Evolutionary conservation across 2,113 vertebrate genomes (phyloP).

Genomic region (Amphilophus citrinellus): DNA sequence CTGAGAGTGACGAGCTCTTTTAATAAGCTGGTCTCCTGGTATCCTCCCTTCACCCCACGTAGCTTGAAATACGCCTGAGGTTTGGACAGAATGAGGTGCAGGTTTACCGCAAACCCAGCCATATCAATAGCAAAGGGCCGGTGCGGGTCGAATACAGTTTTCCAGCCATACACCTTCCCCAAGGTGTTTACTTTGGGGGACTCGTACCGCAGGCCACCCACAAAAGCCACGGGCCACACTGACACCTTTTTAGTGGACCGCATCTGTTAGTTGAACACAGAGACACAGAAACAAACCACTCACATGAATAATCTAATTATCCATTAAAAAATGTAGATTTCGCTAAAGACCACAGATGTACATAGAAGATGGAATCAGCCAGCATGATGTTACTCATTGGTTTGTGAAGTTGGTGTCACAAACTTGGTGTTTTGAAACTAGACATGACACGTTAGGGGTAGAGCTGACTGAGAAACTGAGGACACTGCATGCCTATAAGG

Average conservation of each 20-base stretch:
- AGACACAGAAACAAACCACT: slow-evolving; percentile 7
- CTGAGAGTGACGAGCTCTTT: slow-evolving; percentile 87
- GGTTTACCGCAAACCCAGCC: slow-evolving; percentile 89
- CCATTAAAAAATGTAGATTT: background rate
- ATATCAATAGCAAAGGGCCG: slow-evolving; percentile 91
- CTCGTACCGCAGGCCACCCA: slow-evolving; percentile 87
- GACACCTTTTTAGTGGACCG: slow-evolving; percentile 87
- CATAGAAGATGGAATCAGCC: background rate
- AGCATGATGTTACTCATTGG: background rate
- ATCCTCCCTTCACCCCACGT: slow-evolving; percentile 87
- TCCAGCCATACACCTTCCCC: slow-evolving; percentile 90
- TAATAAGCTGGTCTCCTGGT: slow-evolving; percentile 89
- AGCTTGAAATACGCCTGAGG: slow-evolving; percentile 89
- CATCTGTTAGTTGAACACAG: slow-evolving; percentile 80
- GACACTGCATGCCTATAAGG: background rate
- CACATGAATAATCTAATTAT: background rate
- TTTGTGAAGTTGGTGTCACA: background rate
- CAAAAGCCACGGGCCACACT: slow-evolving; percentile 90
- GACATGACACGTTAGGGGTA: background rate
- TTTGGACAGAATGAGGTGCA: slow-evolving; percentile 85
- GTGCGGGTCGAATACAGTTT: slow-evolving; percentile 87
- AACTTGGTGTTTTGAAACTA: background rate
- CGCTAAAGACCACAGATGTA: background rate
- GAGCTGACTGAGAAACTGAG: background rate
- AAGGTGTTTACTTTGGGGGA: slow-evolving; percentile 85